Evolutionary conservation across 2,888 invertebrate genomes (phyloP).

Genomic region (Drosophila ezoana): DNA sequence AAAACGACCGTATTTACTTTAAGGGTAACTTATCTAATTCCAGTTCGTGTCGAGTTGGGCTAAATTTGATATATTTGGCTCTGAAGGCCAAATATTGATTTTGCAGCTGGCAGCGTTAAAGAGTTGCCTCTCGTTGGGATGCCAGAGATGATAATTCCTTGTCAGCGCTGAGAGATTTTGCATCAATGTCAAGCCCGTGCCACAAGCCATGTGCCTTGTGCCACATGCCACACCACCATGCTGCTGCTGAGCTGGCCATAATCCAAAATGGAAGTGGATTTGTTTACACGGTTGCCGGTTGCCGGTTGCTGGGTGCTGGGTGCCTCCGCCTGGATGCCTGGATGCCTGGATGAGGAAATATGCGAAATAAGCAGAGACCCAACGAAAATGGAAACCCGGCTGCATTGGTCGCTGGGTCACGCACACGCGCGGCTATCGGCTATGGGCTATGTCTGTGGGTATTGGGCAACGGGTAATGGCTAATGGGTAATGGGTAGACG

Average conservation of each 20-base stretch:
- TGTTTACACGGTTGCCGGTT: slow-evolving; percentile 40
- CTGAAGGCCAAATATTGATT: slow-evolving; percentile 23
- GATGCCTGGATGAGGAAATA: slow-evolving; percentile 9
- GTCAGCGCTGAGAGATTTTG: slow-evolving; percentile 10
- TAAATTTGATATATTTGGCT: background rate
- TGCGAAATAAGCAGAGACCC: slow-evolving; percentile 10
- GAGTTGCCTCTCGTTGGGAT: slow-evolving; percentile 16
- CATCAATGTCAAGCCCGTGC: slow-evolving; percentile 27
- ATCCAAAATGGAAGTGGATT: slow-evolving; percentile 62
- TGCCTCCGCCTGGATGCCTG: slow-evolving; percentile 14
- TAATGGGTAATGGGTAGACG: slow-evolving; percentile 8
- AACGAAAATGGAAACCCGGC: slow-evolving; percentile 22
- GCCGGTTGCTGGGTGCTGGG: slow-evolving; percentile 8
- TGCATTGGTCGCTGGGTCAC: slow-evolving; percentile 53
- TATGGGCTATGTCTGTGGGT: slow-evolving; percentile 4
- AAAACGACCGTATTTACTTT: background rate
- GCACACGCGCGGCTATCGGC: slow-evolving; percentile 18
- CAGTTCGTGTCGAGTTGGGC: background rate
- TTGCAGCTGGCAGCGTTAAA: slow-evolving; percentile 23
- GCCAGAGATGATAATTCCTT: slow-evolving; percentile 11
- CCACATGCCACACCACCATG: too few species aligned
- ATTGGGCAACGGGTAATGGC: background rate
- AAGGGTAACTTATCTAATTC: slow-evolving; percentile 27
- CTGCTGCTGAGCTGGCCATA: background rate
- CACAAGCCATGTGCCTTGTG: too few species aligned